These are phyloP conservation scores for Condylostylus longicornis DNA, from an alignment of 1,140 invertebrate genomes.

Conservation along the genomic window DNA sequence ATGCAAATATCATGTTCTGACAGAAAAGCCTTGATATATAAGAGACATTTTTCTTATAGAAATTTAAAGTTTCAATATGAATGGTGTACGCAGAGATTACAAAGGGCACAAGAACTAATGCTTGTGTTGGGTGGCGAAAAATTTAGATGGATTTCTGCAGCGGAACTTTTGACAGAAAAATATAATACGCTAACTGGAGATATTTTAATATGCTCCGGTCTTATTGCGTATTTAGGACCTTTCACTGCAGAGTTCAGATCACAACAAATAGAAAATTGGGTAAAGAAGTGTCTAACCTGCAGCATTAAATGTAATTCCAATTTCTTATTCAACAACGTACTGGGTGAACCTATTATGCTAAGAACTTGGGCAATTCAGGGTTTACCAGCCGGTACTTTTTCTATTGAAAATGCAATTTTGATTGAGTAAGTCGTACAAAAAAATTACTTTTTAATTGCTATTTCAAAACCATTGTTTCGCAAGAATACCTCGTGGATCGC, in stretches of 20 bases:
- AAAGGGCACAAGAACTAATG: constrained; percentile 84
- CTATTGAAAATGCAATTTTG: constrained; percentile 85
- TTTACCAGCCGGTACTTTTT: constrained; percentile 75
- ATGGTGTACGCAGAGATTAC: constrained; percentile 75
- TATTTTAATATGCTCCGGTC: constrained; percentile 70
- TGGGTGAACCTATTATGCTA: constrained; percentile 77
- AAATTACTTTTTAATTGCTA: not conserved
- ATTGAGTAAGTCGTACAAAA: constrained; percentile 42
- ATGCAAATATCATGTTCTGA: no score
- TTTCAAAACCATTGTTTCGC: no score
- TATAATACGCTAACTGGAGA: constrained; percentile 58
- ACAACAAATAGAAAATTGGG: constrained; percentile 52
- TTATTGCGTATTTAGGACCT: constrained; percentile 82
- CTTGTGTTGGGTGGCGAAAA: constrained; percentile 72
- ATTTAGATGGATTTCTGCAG: constrained; percentile 63
- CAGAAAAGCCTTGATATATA: not conserved
- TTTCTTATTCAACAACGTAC: constrained; percentile 56
- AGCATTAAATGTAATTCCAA: constrained; percentile 59
- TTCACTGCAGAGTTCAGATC: constrained; percentile 65
- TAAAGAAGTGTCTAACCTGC: constrained; percentile 43
- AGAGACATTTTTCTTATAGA: constrained; percentile 28
- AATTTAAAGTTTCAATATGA: constrained; percentile 67
- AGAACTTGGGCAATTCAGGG: constrained; percentile 85
- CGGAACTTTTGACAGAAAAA: constrained; percentile 52
- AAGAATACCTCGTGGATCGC: no score